These are phyloP conservation scores for Henricia sp. DNA, from an alignment of 53 echinoderm and acorn worm genomes.

Conservation along the genomic window DNA sequence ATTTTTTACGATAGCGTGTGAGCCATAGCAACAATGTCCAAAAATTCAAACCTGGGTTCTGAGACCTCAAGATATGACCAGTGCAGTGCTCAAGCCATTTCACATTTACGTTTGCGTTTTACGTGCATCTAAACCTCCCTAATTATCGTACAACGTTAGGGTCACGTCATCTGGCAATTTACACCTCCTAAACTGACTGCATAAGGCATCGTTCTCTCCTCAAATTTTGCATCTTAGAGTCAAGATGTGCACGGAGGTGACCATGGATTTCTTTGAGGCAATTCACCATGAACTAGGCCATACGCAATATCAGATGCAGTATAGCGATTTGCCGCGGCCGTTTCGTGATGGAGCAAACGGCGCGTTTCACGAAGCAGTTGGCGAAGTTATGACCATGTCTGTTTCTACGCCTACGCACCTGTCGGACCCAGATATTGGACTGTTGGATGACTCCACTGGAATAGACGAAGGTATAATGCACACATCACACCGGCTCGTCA, in stretches of 20 bases:
- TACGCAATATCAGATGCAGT: constrained; percentile 86
- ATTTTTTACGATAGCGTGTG: too few species aligned
- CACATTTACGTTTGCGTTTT: too few species aligned
- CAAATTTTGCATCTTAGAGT: constrained; percentile 66
- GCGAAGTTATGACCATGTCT: constrained; percentile 91
- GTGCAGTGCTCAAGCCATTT: too few species aligned
- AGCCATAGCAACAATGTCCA: too few species aligned
- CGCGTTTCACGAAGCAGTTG: constrained; percentile 95
- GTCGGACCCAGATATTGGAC: constrained; percentile 62
- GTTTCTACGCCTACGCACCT: constrained; percentile 87
- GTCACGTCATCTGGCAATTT: too few species aligned
- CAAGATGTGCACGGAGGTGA: constrained; percentile 86
- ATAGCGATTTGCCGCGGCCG: constrained; percentile 68
- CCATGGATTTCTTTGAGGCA: constrained; percentile 74
- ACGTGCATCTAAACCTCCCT: too few species aligned
- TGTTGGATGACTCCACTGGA: constrained; percentile 47
- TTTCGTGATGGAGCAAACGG: constrained; percentile 85
- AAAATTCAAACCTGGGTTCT: too few species aligned
- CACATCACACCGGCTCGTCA: too few species aligned
- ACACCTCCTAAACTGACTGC: too few species aligned
- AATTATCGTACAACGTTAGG: too few species aligned
- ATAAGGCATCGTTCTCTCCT: too few species aligned
- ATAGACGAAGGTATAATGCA: constrained; percentile 24
- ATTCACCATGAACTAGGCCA: constrained; percentile 96
- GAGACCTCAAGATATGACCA: too few species aligned